These are phyloP conservation scores for Oryctes rhinoceros DNA, from an alignment of 1,140 invertebrate species.

Conservation along the genomic window DNA sequence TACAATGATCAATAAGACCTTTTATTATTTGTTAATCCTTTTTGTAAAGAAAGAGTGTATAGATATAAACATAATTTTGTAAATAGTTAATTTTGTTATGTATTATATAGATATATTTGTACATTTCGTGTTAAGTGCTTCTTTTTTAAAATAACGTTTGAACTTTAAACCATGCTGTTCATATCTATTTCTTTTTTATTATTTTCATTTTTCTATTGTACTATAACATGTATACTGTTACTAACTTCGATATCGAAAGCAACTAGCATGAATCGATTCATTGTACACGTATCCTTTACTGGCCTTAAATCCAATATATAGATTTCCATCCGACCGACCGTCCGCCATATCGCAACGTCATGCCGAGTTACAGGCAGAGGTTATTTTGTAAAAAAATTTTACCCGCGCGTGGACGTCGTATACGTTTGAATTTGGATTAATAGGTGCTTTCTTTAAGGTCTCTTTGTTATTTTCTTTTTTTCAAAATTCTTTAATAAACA, in stretches of 20 bases:
- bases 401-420: too few relatives aligned
- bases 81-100: slow-evolving; percentile 15
- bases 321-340: too few relatives aligned
- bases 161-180: not conserved
- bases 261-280: not conserved
- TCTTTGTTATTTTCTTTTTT: too few relatives aligned
- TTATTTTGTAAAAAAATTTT: too few relatives aligned
- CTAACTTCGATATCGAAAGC: not conserved
- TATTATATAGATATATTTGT: not conserved
- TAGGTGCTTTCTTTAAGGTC: too few relatives aligned
- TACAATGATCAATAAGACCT: slow-evolving; percentile 20
- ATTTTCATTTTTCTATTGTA: not conserved
- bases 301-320: not conserved
- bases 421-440: too few relatives aligned
- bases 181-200: not conserved
- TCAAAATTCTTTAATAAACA: too few relatives aligned
- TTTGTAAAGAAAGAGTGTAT: too few relatives aligned
- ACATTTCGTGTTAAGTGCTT: not conserved
- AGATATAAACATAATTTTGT: not conserved
- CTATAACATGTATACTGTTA: not conserved
- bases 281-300: not conserved
- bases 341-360: too few relatives aligned
- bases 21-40: slow-evolving; percentile 2
- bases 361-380: too few relatives aligned
- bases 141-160: not conserved